Percentiles rank a stretch among this genome's conserved stretches.
Evolutionary conservation across 2,888 invertebrate genomes (phyloP).

Genomic region (Phalera bucephala): DNA sequence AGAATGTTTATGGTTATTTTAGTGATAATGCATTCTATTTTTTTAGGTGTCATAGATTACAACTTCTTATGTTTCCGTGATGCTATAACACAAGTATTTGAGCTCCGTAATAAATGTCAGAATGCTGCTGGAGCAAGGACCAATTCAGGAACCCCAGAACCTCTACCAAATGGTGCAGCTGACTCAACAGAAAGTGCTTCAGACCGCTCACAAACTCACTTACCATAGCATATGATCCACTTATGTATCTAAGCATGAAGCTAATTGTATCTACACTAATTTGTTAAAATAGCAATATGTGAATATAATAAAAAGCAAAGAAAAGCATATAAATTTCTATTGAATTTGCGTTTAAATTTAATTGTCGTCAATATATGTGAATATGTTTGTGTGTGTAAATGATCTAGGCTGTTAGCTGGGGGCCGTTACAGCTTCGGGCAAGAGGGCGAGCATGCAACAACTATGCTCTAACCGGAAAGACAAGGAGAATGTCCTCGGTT

Average conservation of each 20-base stretch:
- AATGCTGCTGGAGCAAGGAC: slow-evolving; percentile 58
- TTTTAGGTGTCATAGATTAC: slow-evolving; percentile 97
- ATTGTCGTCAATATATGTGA: too few species aligned
- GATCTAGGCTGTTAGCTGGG: too few species aligned
- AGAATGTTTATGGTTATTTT: too few species aligned
- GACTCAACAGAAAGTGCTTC: slow-evolving; percentile 64
- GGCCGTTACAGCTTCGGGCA: too few species aligned
- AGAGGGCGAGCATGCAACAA: too few species aligned
- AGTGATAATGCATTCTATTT: too few species aligned
- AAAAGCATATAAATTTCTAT: slow-evolving; percentile 2
- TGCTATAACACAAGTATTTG: slow-evolving; percentile 98
- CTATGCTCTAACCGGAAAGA: too few species aligned
- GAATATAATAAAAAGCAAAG: slow-evolving; percentile 32
- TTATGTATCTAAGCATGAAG: slow-evolving; percentile 20
- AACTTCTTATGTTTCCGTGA: slow-evolving; percentile 98
- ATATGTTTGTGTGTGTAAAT: too few species aligned
- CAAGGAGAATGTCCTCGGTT: too few species aligned
- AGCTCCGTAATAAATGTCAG: slow-evolving; percentile 88
- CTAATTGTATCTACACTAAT: slow-evolving; percentile 17
- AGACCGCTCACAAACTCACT: slow-evolving; percentile 51
- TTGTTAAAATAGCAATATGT: slow-evolving; percentile 26
- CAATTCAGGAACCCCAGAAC: slow-evolving; percentile 51
- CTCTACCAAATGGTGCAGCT: slow-evolving; percentile 61
- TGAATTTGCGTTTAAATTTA: too few species aligned
- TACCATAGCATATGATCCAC: slow-evolving; percentile 54